Base-by-base conservation (phyloP, 2,888 invertebrate species). In the Eustalomyia histrio region DNA sequence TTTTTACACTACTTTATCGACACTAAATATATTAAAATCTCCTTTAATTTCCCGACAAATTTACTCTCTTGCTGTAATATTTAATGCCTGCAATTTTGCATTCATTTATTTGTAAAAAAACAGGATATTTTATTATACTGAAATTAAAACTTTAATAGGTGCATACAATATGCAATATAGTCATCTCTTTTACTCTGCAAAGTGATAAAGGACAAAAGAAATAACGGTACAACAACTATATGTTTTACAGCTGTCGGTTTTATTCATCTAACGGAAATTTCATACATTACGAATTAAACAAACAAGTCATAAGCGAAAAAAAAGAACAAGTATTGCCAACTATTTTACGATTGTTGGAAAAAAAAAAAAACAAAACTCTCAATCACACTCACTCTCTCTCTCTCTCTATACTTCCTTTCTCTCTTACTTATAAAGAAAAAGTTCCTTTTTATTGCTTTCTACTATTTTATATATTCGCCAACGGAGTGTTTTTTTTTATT, bases 71-170 rank as follows among this genome's bases (percentile, higher is more conserved):
- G 9, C 14, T 57, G n/a, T 47, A 24, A 39, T 21, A 14, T 14
- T 47, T 21, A 33, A 6, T n/a, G 55, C 52, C 33, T 67, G 71
- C 73, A 79, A 52, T 67, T 10, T 68, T 75, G 65, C 64, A 65
- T 60, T 73, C 60, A 53, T 67, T 3, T 61, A 18, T 39, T 10
- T 29, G 52, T 47, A 58, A 57, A n/a, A n/a, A n/a, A 47, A 47
- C 86, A 87, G 88, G 88, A 88, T 88, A 88, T 88, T 88, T 87
- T 88, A 88, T 88, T 88, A 88, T 88, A 88, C 88, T 85, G 86
- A 88, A 83, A 85, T 87, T 86, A 85, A 85, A 74, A 61, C 47
- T 72, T 78, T 67, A 67, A 47, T 60, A 72, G 17, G 43, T 52
- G 18, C 57, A 60, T 47, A 65, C 65, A 43, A 14, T 17, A 47